Percentiles rank a stretch among this genome's conserved stretches.
These are phyloP conservation scores for Eulithis testata DNA, from an alignment of 2,888 invertebrate genomes.

Conservation along the genomic window DNA sequence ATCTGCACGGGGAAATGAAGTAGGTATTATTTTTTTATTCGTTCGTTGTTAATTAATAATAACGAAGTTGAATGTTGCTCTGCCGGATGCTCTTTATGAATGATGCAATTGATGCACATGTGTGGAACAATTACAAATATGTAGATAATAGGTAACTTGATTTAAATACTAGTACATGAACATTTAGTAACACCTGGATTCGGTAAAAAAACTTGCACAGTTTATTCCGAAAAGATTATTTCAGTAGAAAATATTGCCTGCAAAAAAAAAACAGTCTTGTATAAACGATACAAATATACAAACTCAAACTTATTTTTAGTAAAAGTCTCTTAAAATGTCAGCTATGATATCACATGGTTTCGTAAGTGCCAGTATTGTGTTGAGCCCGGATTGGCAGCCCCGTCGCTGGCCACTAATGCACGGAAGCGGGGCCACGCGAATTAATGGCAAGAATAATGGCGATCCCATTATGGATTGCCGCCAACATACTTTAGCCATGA, in stretches of 20 bases:
- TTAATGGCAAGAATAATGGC: slow-evolving; percentile 85
- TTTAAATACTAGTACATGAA: too few relatives aligned
- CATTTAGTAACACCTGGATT: too few relatives aligned
- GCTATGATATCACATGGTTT: slow-evolving; percentile 34
- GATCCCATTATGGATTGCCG: slow-evolving; percentile 85
- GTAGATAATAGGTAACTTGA: too few relatives aligned
- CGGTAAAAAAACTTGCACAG: too few relatives aligned
- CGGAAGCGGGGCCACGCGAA: slow-evolving; percentile 82
- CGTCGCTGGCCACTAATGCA: slow-evolving; percentile 80
- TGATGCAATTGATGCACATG: neutral
- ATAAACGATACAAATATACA: neutral
- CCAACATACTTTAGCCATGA: slow-evolving; percentile 85
- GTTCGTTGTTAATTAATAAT: slow-evolving; percentile 77
- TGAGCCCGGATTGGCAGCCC: slow-evolving; percentile 73
- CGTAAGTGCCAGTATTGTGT: slow-evolving; percentile 53
- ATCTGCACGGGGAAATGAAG: slow-evolving; percentile 79
- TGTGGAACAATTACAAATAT: slow-evolving; percentile 1
- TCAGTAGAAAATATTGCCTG: slow-evolving; percentile 9
- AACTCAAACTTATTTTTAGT: slow-evolving; percentile 4
- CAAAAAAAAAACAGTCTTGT: neutral
- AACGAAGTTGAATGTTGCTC: slow-evolving; percentile 54
- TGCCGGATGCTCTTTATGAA: slow-evolving; percentile 13
- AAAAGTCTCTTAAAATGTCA: slow-evolving; percentile 26
- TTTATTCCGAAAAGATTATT: too few relatives aligned
- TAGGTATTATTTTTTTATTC: slow-evolving; percentile 75